Base-by-base conservation (phyloP, 2,113 vertebrate species). In the Furnarius figulus region DNA sequence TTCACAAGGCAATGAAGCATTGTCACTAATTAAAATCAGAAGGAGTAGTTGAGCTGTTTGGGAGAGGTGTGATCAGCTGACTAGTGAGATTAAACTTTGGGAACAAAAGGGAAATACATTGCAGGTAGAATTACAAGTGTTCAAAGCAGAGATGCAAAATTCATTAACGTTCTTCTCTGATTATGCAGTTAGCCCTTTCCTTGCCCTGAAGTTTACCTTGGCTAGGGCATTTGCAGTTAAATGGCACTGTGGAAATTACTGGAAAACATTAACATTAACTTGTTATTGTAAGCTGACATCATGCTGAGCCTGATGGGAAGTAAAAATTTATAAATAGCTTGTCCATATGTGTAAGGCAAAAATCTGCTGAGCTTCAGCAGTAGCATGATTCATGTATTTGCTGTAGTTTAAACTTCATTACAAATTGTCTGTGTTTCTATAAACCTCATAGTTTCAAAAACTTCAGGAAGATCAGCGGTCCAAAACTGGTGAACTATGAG, bases 191-290 rank as follows among this genome's bases (percentile, higher is more conserved):
- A 96, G 95, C 90, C 92, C 90, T 96, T 97, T 95, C 95, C 95
- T 98, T 97, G 85, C 97, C 95, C 95, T 93, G 7, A 74, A 56
- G 93, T 98, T 98, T 98, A 97, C 97, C 97, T 98, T 98, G 98
- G 97, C 96, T 85, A 24, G 66, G 90, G 94, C 85, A 91, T 85
- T 97, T 92, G 97, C 85, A 97, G 94, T 97, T 97, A 98, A 98
- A 98, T 95, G 93, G 94, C 96, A 95, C 94, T 91, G 95, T 95
- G 95, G 97, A 97, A 98, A 98, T 98, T 96, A 97, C 97, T 98
- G 98, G 97, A 98, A 98, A 98, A 97, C 97, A 98, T 98, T 96
- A 97, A 97, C 93, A 97, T 97, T 98, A 98, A 97, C 96, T 97
- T 98, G 97, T 98, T 98, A 97, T 98, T 98, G 97, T 98, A 98